These are phyloP conservation scores for Drosophila willistoni DNA, from an alignment of 1,140 invertebrate genomes.

Conservation along the genomic window DNA sequence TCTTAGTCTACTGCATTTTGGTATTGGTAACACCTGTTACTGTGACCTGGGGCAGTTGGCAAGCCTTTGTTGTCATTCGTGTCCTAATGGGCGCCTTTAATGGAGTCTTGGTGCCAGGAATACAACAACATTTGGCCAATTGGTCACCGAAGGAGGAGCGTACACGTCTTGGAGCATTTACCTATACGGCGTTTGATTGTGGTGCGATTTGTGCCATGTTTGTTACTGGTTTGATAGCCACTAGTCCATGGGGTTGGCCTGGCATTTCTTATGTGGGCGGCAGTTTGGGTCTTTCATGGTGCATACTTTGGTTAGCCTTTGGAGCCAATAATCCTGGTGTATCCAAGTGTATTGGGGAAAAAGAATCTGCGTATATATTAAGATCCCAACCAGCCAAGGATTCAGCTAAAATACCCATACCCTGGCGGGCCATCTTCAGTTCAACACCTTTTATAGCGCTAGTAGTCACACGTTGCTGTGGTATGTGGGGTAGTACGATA, in stretches of 20 bases:
- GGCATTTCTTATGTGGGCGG: constrained; percentile 92
- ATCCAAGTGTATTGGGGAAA: constrained; percentile 85
- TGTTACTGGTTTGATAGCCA: constrained; percentile 87
- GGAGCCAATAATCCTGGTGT: constrained; percentile 87
- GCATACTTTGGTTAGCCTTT: constrained; percentile 86
- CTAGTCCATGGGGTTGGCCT: constrained; percentile 88
- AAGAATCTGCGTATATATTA: constrained; percentile 87
- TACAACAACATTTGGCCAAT: constrained; percentile 8
- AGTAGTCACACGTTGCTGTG: constrained; percentile 91
- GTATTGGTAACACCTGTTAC: not conserved
- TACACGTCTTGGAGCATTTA: not conserved
- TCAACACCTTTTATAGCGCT: constrained; percentile 93
- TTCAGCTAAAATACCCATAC: constrained; percentile 80
- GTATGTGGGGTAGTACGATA: constrained; percentile 97
- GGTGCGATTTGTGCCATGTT: constrained; percentile 90
- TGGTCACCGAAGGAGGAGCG: not conserved
- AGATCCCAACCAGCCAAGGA: constrained; percentile 75
- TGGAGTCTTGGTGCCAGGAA: not conserved
- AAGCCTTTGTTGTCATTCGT: not conserved
- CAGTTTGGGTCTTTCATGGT: constrained; percentile 85
- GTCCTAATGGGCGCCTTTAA: not conserved
- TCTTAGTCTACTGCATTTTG: not conserved
- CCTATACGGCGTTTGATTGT: constrained; percentile 84
- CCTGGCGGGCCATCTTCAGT: constrained; percentile 90
- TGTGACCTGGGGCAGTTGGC: not conserved